Evolutionary conservation across 2,797 vertebrate species (phyloP), one percentile per base, ranked within the genome.

Genomic region (Coccyzus lansbergi): DNA sequence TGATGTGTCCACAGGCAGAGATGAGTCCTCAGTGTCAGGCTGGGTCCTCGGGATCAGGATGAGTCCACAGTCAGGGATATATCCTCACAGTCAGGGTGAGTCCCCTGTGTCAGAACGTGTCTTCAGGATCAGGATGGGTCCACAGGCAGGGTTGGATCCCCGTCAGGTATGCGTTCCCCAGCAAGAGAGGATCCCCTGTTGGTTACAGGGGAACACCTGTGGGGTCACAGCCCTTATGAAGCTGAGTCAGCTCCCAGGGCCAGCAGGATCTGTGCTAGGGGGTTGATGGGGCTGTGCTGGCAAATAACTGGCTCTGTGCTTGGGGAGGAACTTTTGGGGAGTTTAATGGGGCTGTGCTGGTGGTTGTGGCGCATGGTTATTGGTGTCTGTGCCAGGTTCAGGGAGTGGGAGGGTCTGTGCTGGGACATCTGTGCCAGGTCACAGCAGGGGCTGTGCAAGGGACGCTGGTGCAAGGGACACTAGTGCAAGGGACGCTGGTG

Each of bases 311-410:
- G 11, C 7, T 46, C 68, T 68, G 42, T n/a, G 25, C 38, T 29
- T n/a, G 10, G 9, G 26, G 56, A 38, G 38, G 15, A 25, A 29
- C 4, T 59, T 76, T 1, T 10, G 7, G 0, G 20, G 36, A 2
- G 1, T 34, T 38, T 12, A 12, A 22, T 26, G 44, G 46, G 42
- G 48, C 67, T 31, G 42, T 72, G 75, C 62, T 3, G 4, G 48
- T n/a, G 29, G 5, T 13, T 33, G 24, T 34, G 33, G 17, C 42
- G 44, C 18, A 18, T 16, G 15, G 42, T 44, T 44, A 44, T 44
- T 44, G 42, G 31, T 0, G 0, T n/a, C 36, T 17, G 34, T 42
- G 19, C 15, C 1, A 6, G 26, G 16, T 38, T 38, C 16, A 6
- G 72, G 17, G 44, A 24, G 19, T 3, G 6, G 34, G 0, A 1